phyloP scores from a whole-genome alignment of 2,888 invertebrate genomes.

The Gnatocerus cornutus region DNA sequence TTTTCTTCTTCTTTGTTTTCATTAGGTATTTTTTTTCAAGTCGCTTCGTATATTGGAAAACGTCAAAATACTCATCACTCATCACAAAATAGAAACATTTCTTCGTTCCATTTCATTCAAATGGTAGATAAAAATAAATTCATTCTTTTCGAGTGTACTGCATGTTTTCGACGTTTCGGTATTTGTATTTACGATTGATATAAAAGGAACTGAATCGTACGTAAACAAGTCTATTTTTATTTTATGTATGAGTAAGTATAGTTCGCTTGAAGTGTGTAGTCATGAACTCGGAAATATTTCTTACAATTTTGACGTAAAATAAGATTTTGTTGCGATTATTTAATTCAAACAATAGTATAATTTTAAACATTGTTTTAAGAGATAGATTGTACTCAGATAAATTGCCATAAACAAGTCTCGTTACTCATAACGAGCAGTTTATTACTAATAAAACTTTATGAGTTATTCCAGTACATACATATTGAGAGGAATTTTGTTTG shows the following conservation, averaged over 20 bases:
- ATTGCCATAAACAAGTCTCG: background rate
- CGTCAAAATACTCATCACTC: background rate
- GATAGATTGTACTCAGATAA: too few relatives aligned
- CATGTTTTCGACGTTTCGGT: background rate
- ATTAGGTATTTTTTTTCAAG: too few relatives aligned
- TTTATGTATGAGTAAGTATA: slow-evolving; percentile 6
- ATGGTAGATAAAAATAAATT: slow-evolving; percentile 13
- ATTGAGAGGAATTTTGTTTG: background rate
- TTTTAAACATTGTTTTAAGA: too few relatives aligned
- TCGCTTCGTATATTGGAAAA: background rate
- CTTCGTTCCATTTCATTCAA: background rate
- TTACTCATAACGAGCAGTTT: background rate
- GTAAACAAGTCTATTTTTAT: slow-evolving; percentile 29
- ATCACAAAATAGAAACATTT: background rate
- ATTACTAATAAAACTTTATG: slow-evolving; percentile 4
- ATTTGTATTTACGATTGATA: slow-evolving; percentile 21
- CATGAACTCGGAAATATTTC: too few relatives aligned
- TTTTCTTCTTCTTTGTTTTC: too few relatives aligned
- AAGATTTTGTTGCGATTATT: too few relatives aligned
- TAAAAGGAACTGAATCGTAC: slow-evolving; percentile 9
- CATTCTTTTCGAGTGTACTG: slow-evolving; percentile 1
- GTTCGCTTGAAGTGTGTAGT: background rate
- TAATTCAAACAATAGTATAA: too few relatives aligned
- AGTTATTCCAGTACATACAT: background rate
- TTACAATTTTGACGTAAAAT: too few relatives aligned